phyloP scores from a whole-genome alignment of 2,797 vertebrate genomes.

The Tragelaphus oryx region DNA sequence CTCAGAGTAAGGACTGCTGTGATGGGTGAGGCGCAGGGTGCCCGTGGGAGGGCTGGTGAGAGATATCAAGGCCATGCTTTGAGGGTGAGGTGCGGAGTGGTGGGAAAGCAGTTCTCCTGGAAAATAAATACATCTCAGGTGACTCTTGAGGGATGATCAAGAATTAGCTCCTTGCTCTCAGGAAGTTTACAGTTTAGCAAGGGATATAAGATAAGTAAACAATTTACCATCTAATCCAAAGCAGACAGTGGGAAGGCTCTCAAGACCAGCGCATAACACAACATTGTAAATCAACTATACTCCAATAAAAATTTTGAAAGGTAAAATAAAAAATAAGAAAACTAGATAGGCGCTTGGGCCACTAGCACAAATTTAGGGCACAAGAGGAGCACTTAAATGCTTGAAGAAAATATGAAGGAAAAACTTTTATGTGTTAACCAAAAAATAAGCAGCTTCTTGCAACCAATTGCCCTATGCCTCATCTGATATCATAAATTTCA shows the following conservation, averaged over 20 bases:
- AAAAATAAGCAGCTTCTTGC: background rate
- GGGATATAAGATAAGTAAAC: background rate
- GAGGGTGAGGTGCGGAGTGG: background rate
- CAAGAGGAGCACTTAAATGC: background rate
- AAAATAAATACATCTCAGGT: background rate
- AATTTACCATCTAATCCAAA: background rate
- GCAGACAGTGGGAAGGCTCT: background rate
- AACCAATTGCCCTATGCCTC: background rate
- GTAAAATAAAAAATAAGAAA: background rate
- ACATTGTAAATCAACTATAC: background rate
- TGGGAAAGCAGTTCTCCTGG: background rate
- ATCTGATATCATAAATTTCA: background rate
- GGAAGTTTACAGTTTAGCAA: background rate
- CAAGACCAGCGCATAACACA: background rate
- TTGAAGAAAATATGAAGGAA: background rate
- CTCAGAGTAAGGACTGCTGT: background rate
- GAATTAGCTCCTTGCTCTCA: background rate
- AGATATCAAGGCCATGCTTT: background rate
- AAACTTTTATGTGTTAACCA: background rate
- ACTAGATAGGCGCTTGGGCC: background rate
- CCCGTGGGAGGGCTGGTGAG: background rate
- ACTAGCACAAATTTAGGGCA: background rate
- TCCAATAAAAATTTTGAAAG: background rate
- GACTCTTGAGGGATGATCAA: background rate
- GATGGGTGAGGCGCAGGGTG: background rate